phyloP scores from a whole-genome alignment of 2,888 invertebrate genomes.

The Clivina fossor region DNA sequence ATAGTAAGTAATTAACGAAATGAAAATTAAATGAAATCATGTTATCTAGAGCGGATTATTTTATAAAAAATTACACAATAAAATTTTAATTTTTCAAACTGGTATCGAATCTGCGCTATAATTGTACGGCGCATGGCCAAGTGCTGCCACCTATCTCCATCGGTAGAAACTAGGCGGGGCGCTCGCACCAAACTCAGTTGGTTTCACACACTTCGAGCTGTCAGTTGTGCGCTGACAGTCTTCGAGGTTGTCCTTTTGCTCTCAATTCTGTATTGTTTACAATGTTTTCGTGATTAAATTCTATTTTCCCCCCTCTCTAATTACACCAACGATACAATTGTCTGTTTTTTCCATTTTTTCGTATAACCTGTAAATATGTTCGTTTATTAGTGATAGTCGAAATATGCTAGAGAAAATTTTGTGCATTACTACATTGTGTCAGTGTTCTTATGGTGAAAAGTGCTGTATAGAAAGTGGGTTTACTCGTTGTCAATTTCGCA shows the following conservation, averaged over 20 bases:
- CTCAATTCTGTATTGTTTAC: slow-evolving; percentile 45
- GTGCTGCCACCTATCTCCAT: slow-evolving; percentile 22
- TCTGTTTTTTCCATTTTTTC: too few relatives aligned
- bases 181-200: slow-evolving; percentile 15
- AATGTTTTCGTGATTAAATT: slow-evolving; percentile 48
- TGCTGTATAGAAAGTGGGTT: slow-evolving; percentile 54
- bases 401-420: slow-evolving; percentile 48
- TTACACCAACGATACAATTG: too few relatives aligned
- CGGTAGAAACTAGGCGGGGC: slow-evolving; percentile 7
- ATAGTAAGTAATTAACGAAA: too few relatives aligned
- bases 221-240: slow-evolving; percentile 51
- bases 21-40: too few relatives aligned
- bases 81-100: too few relatives aligned
- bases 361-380: slow-evolving; percentile 31
- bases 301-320: too few relatives aligned
- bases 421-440: slow-evolving; percentile 50
- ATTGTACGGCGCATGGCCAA: slow-evolving; percentile 24
- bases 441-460: slow-evolving; percentile 48
- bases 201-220: slow-evolving; percentile 28
- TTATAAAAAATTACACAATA: too few relatives aligned
- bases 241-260: slow-evolving; percentile 46
- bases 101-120: too few relatives aligned
- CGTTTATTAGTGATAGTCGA: slow-evolving; percentile 44
- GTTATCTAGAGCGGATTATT: too few relatives aligned
- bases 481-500: slow-evolving; percentile 50